Evolutionary conservation across 2,797 vertebrate species (phyloP).

Genomic region (Margarornis squamiger): DNA sequence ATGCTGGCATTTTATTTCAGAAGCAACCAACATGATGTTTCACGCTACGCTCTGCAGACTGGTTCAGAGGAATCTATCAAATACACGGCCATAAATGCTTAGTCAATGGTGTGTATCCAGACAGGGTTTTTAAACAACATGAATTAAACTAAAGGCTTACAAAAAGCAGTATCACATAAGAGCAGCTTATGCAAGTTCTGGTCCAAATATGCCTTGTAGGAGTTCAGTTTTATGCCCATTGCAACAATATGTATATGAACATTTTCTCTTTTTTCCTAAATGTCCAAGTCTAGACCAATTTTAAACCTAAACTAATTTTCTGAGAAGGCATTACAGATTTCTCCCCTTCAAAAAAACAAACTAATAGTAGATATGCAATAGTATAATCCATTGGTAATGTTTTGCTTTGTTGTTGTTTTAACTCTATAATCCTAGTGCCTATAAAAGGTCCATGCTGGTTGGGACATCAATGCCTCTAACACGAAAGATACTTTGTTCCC

Average conservation of each 20-base stretch:
- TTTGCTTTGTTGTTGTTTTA: not conserved
- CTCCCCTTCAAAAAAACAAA: not conserved
- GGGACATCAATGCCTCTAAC: not conserved
- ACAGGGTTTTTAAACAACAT: not conserved
- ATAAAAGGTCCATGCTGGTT: not conserved
- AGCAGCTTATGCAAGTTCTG: not conserved
- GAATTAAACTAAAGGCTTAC: not conserved
- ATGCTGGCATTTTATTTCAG: constrained; percentile 26
- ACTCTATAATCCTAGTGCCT: not conserved
- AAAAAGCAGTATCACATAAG: not conserved
- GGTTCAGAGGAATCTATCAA: not conserved
- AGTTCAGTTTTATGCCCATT: not conserved
- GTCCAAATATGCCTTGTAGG: not conserved
- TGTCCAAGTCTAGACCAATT: not conserved
- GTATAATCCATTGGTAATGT: not conserved
- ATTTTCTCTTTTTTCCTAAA: not conserved
- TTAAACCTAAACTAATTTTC: not conserved
- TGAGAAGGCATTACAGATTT: not conserved
- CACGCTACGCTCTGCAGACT: not conserved
- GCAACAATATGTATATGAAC: accelerated
- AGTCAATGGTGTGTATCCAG: not conserved
- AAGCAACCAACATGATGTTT: not conserved
- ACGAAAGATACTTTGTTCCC: not conserved
- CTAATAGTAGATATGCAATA: not conserved
- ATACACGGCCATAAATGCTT: not conserved